Percentiles rank a stretch among this genome's conserved stretches.
Conservation (phyloP, 2,888 invertebrate genomes). For the Ormyrus rosae region DNA sequence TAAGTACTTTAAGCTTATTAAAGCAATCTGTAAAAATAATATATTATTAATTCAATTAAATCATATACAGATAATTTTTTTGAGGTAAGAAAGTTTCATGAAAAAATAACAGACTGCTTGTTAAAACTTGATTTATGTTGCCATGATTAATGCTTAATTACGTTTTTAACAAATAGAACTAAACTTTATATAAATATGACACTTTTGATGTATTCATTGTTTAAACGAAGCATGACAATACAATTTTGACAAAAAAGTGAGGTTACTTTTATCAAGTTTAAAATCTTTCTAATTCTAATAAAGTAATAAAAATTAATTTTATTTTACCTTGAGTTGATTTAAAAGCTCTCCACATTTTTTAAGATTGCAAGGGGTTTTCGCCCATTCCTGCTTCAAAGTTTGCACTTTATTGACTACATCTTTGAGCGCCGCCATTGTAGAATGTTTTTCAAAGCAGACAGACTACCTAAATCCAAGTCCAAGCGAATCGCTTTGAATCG, state of each 20-base stretch:
- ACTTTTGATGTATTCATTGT: neutral
- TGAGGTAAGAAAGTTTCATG: too few species aligned
- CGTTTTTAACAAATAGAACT: too few species aligned
- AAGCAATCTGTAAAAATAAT: slow-evolving; percentile 80
- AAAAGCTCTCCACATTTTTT: slow-evolving; percentile 91
- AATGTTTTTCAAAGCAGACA: slow-evolving; percentile 19
- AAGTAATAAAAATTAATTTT: slow-evolving; percentile 17
- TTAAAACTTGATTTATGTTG: too few species aligned
- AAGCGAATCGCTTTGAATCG: neutral
- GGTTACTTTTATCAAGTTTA: slow-evolving; percentile 34
- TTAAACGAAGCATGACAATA: slow-evolving; percentile 49
- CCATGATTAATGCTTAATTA: too few species aligned
- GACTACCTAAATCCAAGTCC: slow-evolving; percentile 1
- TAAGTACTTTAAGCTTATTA: slow-evolving; percentile 89
- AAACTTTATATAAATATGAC: neutral
- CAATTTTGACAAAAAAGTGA: slow-evolving; percentile 51
- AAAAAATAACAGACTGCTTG: too few species aligned
- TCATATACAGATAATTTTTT: too few species aligned
- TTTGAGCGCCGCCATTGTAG: slow-evolving; percentile 82
- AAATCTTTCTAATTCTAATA: neutral
- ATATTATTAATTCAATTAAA: slow-evolving; percentile 23
- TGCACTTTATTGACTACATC: slow-evolving; percentile 88
- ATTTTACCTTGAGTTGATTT: slow-evolving; percentile 87
- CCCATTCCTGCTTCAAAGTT: slow-evolving; percentile 92
- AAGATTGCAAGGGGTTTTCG: slow-evolving; percentile 85